Conservation (phyloP, 1,140 invertebrate genomes). For the Lordiphosa mommai region DNA sequence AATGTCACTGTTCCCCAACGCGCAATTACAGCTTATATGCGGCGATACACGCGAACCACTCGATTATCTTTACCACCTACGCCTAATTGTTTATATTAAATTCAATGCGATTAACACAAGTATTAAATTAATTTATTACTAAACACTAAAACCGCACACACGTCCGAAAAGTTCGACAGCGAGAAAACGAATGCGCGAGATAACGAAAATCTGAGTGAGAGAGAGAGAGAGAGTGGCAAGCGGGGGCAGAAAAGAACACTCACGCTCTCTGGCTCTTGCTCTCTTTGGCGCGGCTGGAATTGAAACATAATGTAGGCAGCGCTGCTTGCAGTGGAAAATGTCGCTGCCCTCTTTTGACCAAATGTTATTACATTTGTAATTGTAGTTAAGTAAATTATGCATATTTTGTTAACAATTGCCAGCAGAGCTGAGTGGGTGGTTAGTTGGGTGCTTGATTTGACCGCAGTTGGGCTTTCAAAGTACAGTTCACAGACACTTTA, state of each 20-base stretch:
- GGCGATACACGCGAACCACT: constrained; percentile 1
- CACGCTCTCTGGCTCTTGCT: too few relatives aligned
- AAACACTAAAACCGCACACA: not conserved
- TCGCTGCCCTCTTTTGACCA: too few relatives aligned
- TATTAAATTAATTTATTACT: not conserved
- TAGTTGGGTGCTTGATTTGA: too few relatives aligned
- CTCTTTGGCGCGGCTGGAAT: too few relatives aligned
- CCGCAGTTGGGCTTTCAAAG: not conserved
- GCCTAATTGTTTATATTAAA: not conserved
- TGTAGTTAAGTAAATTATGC: too few relatives aligned
- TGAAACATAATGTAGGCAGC: too few relatives aligned
- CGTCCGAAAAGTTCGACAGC: not conserved
- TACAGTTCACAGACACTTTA: constrained; percentile 1
- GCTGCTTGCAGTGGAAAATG: too few relatives aligned
- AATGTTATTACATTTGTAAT: too few relatives aligned
- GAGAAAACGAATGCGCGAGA: not conserved
- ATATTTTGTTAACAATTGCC: too few relatives aligned
- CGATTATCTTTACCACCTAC: not conserved
- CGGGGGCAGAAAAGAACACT: too few relatives aligned
- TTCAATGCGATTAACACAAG: not conserved
- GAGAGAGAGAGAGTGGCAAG: too few relatives aligned
- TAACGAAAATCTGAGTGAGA: not conserved
- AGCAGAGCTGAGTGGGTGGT: too few relatives aligned
- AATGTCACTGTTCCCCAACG: constrained; percentile 31
- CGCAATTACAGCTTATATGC: constrained; percentile 25